Conservation (phyloP, 2,888 invertebrate species). For the Agrochola lota region DNA sequence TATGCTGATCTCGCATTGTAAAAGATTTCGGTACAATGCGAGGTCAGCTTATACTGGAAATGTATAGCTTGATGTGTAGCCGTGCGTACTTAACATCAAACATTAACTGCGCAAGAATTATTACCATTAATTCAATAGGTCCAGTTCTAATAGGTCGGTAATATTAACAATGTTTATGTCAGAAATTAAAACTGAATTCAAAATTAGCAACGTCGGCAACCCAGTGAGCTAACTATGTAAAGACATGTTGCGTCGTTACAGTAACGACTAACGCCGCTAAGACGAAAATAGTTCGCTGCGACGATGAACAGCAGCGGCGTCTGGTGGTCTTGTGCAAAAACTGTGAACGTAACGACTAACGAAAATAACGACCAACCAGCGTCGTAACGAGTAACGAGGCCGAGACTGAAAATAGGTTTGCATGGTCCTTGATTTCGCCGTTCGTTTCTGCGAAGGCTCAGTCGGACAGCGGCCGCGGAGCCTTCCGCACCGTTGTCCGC, state of each 20-base stretch:
- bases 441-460: slow-evolving; percentile 78
- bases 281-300: slow-evolving; percentile 64
- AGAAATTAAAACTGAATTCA: neutral
- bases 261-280: slow-evolving; percentile 59
- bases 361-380: slow-evolving; percentile 82
- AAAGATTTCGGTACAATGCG: no score
- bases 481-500: slow-evolving; percentile 77
- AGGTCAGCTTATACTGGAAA: no score
- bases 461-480: slow-evolving; percentile 80
- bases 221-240: slow-evolving; percentile 9
- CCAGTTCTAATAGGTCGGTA: neutral
- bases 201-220: slow-evolving; percentile 36
- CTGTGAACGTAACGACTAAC: slow-evolving; percentile 76
- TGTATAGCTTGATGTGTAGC: no score
- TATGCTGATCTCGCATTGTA: no score
- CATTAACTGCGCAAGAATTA: neutral
- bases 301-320: slow-evolving; percentile 63
- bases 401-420: slow-evolving; percentile 77
- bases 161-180: neutral
- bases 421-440: slow-evolving; percentile 73
- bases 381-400: slow-evolving; percentile 74
- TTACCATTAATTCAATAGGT: neutral
- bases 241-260: slow-evolving; percentile 54
- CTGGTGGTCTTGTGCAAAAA: slow-evolving; percentile 63
- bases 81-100: neutral